Evolutionary conservation across 2,888 invertebrate genomes (phyloP), one percentile per base, ranked within the genome.

Genomic region (Drosophila seclusa): DNA sequence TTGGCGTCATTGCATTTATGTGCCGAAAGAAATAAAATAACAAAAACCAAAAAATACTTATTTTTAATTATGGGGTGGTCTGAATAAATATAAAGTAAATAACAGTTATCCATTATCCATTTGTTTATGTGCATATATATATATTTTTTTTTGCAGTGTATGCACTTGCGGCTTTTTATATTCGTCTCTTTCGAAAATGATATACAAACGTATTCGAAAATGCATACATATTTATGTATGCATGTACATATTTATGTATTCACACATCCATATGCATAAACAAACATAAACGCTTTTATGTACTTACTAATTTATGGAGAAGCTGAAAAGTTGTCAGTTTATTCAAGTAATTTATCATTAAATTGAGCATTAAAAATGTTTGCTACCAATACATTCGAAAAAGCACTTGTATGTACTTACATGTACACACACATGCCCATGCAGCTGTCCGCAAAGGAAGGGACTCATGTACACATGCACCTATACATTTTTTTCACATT

Each of bases 21-120:
- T 55, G n/a, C 31, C 16, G 16, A 4, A 76, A 69, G 55, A 69
- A 45, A 45, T 21, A 73, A 16, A 36, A 49, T 42, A 32, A 29
- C 13, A 38, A 52, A 49, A 21, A 18, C 13, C n/a, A 29, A n/a
- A 27, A 5, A n/a, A 18, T 29, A 32, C 1, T 34, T 4, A 2
- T 24, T 18, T 45, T 21, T 45, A 45, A 21, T 45, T 16, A 45
- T 45, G 24, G 45, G 24, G 8, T 24, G 27, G 24, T 16, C 45
- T 24, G 24, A 16, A 24, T 45, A 45, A 7, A 45, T 45, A 21
- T 7, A 16, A 45, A 24, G 7, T 24, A 27, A 45, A 16, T 24
- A 24, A 16, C 4, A 16, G 21, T 18, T 10, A 45, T 24, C 1
- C 16, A 24, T 21, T 13, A 16, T 4, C 7, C 45, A 45, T 24